Conservation (phyloP, 1,140 invertebrate species). For the Drosophila teissieri region DNA sequence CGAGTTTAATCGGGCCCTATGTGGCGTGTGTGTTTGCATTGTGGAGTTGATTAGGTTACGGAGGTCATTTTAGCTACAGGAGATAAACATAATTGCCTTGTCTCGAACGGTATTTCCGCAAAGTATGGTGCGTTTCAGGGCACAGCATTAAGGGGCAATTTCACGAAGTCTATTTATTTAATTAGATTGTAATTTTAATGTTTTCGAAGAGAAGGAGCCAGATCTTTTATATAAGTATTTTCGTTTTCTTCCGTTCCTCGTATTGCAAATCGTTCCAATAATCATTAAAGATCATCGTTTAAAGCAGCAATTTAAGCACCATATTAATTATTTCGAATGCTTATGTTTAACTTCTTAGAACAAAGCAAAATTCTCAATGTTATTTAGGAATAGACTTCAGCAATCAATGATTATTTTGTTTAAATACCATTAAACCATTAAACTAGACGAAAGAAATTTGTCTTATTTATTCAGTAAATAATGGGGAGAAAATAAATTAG, state of each 20-base stretch:
- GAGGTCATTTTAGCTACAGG: conserved; percentile 34
- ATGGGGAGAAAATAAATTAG: conserved; percentile 43
- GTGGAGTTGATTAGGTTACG: conserved; percentile 45
- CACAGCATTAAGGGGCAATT: background rate
- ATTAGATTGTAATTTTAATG: background rate
- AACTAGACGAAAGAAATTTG: background rate
- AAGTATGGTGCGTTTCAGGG: conserved; percentile 7
- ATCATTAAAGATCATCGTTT: background rate
- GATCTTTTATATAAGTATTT: background rate
- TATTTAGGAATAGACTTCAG: conserved; percentile 6
- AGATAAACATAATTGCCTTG: conserved; percentile 44
- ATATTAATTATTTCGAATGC: background rate
- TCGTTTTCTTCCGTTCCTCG: background rate
- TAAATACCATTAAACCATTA: conserved; percentile 4
- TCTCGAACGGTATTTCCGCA: conserved; percentile 18
- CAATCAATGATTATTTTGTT: conserved; percentile 28
- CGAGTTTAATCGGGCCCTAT: conserved; percentile 21
- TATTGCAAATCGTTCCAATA: no score
- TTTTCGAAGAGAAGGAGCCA: background rate
- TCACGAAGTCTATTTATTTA: conserved; percentile 4
- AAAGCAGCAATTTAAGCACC: conserved; percentile 7
- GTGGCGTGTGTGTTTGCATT: conserved; percentile 16
- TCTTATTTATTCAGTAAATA: conserved; percentile 40
- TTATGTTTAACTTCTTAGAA: conserved; percentile 7
- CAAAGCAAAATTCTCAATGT: background rate